phyloP scores from a whole-genome alignment of 1,140 invertebrate genomes.

The Proales similis region DNA sequence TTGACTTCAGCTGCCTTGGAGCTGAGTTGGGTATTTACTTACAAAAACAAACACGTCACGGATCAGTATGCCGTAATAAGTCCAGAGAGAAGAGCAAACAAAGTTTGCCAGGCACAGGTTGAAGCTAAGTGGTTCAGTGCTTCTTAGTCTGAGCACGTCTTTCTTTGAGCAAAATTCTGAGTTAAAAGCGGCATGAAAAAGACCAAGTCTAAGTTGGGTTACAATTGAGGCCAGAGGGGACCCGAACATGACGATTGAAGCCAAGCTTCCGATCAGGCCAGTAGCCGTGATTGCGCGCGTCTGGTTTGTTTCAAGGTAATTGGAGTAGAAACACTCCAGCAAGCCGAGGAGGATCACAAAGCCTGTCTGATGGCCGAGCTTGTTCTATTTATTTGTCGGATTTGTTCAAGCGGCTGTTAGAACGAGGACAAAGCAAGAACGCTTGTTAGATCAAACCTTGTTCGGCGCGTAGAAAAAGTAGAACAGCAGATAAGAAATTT shows the following conservation, averaged over 20 bases:
- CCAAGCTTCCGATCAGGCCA: slow-evolving; percentile 12
- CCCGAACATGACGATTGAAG: slow-evolving; percentile 36
- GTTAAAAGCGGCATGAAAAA: neutral
- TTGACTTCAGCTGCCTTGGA: neutral
- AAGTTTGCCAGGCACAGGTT: slow-evolving; percentile 31
- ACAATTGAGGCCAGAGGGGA: slow-evolving; percentile 34
- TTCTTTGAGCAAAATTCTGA: neutral
- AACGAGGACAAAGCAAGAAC: too few species aligned
- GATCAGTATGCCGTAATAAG: slow-evolving; percentile 15
- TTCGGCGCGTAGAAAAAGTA: slow-evolving; percentile 18
- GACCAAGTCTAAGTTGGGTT: neutral
- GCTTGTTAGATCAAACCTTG: too few species aligned
- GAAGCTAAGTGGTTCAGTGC: slow-evolving; percentile 34
- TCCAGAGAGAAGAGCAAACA: slow-evolving; percentile 10
- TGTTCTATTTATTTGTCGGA: neutral
- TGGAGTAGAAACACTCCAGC: slow-evolving; percentile 6
- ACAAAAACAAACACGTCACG: slow-evolving; percentile 25
- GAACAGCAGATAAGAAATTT: slow-evolving; percentile 24
- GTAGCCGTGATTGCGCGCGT: neutral
- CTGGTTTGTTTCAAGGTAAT: neutral
- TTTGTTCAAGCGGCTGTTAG: neutral
- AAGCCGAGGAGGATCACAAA: neutral
- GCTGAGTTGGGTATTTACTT: neutral
- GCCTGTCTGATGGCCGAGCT: slow-evolving; percentile 20
- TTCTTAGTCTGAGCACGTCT: slow-evolving; percentile 18